phyloP scores from a whole-genome alignment of 2,113 vertebrate genomes.

The Entomyzon cyanotis region DNA sequence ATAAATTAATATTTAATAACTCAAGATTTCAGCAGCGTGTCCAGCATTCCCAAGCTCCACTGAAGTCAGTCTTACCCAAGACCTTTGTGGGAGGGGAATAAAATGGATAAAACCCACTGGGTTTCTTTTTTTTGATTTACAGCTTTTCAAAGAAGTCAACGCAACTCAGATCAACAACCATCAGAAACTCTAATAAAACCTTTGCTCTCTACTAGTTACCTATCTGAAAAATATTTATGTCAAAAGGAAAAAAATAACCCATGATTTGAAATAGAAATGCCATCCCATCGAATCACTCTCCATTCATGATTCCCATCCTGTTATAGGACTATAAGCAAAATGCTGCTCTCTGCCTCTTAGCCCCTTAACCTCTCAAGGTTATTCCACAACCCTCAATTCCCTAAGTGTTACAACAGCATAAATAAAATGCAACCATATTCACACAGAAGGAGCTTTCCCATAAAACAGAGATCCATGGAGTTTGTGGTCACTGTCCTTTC shows the following conservation, averaged over 20 bases:
- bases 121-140: conserved; percentile 43
- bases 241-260: conserved; percentile 45
- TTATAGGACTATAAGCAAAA: conserved; percentile 14
- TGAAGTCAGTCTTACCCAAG: conserved; percentile 38
- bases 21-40: conserved; percentile 55
- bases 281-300: conserved; percentile 24
- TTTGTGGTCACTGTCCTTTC: conserved; percentile 37
- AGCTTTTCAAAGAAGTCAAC: conserved; percentile 40
- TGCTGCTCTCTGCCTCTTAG: conserved; percentile 4
- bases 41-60: conserved; percentile 47
- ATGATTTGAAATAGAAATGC: conserved; percentile 48
- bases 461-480: conserved; percentile 35
- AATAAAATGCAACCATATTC: conserved; percentile 61
- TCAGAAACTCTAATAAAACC: conserved; percentile 36
- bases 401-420: conserved; percentile 51
- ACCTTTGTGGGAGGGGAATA: conserved; percentile 51
- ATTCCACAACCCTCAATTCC: conserved; percentile 25
- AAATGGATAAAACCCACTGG: conserved; percentile 45
- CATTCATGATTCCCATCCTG: neutral
- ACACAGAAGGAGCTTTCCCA: conserved; percentile 57
- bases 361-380: neutral
- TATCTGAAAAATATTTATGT: conserved; percentile 44
- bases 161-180: conserved; percentile 36
- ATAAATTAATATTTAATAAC: conserved; percentile 77
- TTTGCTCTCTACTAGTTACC: conserved; percentile 48